phyloP scores from a whole-genome alignment of 1,140 invertebrate species.

The Leptestheria dahalacensis region DNA sequence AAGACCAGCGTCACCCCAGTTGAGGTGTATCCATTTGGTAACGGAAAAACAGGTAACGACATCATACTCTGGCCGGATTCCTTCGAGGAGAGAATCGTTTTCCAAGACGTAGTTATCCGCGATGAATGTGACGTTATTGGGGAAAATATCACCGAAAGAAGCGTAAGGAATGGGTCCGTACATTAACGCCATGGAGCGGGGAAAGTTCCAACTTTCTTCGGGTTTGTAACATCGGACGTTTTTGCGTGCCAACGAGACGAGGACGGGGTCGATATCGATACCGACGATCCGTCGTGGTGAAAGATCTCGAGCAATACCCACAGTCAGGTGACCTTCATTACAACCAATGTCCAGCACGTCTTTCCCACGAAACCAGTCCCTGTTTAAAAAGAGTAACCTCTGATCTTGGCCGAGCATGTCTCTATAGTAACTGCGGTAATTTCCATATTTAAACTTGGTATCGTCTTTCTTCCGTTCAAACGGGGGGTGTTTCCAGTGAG shows the following conservation, averaged over 20 bases:
- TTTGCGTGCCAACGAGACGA: conserved; percentile 66
- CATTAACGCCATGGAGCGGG: conserved; percentile 29
- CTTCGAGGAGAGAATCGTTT: conserved; percentile 57
- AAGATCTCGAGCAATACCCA: conserved; percentile 63
- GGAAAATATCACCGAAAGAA: neutral
- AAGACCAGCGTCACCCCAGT: conserved; percentile 89
- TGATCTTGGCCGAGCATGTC: conserved; percentile 45
- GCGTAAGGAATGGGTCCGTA: conserved; percentile 29
- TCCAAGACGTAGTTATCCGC: conserved; percentile 88
- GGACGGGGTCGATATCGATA: conserved; percentile 83
- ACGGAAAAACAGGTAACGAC: conserved; percentile 85
- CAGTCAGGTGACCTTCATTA: conserved; percentile 87
- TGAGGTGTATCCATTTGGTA: conserved; percentile 97
- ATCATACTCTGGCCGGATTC: conserved; percentile 80
- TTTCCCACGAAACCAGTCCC: conserved; percentile 73
- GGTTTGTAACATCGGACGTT: conserved; percentile 40
- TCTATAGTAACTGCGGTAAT: neutral
- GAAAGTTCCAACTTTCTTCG: conserved; percentile 21
- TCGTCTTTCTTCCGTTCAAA: conserved; percentile 19
- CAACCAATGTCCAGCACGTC: conserved; percentile 94
- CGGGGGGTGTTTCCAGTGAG: neutral
- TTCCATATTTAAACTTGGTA: conserved; percentile 1
- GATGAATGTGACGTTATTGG: conserved; percentile 26
- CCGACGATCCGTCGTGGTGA: conserved; percentile 71
- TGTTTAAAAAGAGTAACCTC: conserved; percentile 62